Base-by-base conservation (phyloP, 2,797 vertebrate species). In the Anguilla anguilla region DNA sequence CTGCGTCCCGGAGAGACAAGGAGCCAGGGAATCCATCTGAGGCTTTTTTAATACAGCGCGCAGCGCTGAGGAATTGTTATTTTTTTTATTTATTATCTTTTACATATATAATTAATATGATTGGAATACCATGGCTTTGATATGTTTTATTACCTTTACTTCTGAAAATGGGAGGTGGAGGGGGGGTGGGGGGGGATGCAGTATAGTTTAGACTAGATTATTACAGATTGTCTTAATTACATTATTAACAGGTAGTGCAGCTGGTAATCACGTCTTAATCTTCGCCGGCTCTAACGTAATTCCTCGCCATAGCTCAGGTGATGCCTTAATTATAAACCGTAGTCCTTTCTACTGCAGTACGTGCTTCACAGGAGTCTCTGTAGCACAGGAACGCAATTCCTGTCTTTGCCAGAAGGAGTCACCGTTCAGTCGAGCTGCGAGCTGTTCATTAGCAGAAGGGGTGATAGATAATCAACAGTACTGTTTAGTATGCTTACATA, bases 401-500 rank as follows among this genome's bases (percentile, higher is more conserved):
- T 17, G 79, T 55, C 87, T 55, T 86, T 91, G 88, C 85, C 86
- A 86, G 88, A 90, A 91, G 84, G 64, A 93, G 92, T 91, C 88
- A 46, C 90, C 89, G 3, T 74, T 89, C 89, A 61, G 93, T 93
- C 94, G 92, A 94, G 93, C 93, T 86, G 90, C 91, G 84, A 87
- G n/a, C 22, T 67, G 3, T 67, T 67, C 61, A 67, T 89, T 53
- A 91, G 92, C 92, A 91, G 88, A 82, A 94, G 93, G 93, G 89
- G 91, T 90, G 88, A 90, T 88, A 88, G 92, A 92, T 94, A 95
- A 92, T 90, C 31, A 91, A 91, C 81, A 85, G 94, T 96, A 95
- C 90, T 95, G 94, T 95, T 92, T 94, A 95, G 93, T 92, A 93
- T 95, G 94, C 94, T 95, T 95, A 94, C 92, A 92, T 19, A n/a